Conservation (phyloP, 2,888 invertebrate species). For the Drosophila pseudotalamancana region DNA sequence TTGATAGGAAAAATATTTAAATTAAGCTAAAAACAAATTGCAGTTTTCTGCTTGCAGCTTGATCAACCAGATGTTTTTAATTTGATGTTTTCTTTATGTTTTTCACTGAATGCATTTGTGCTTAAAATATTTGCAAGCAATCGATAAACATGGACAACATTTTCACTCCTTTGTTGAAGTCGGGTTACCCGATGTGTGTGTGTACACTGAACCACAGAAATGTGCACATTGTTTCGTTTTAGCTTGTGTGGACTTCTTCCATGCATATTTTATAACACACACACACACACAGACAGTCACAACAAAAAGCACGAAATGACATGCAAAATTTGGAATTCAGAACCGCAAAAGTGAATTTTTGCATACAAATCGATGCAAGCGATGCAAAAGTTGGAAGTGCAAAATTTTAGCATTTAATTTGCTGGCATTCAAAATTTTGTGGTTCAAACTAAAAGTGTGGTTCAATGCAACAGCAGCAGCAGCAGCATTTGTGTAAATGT, state of each 20-base stretch:
- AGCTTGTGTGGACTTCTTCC: slow-evolving; percentile 31
- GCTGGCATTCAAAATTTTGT: slow-evolving; percentile 30
- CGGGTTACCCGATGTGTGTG: slow-evolving; percentile 1
- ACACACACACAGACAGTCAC: slow-evolving; percentile 10
- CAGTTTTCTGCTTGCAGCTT: background rate
- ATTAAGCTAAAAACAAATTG: background rate
- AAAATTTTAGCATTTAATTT: slow-evolving; percentile 64
- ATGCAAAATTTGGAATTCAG: slow-evolving; percentile 55
- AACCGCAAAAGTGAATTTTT: slow-evolving; percentile 49
- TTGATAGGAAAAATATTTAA: too few relatives aligned
- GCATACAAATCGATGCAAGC: slow-evolving; percentile 48
- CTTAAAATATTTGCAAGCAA: background rate
- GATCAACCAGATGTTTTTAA: background rate
- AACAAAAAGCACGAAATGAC: slow-evolving; percentile 39
- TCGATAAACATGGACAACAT: background rate
- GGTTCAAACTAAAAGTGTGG: background rate
- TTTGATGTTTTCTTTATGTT: background rate
- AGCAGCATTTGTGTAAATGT: slow-evolving; percentile 1
- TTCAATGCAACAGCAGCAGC: too few relatives aligned
- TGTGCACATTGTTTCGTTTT: slow-evolving; percentile 25
- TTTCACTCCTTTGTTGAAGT: slow-evolving; percentile 3
- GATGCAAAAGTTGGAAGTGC: slow-evolving; percentile 40
- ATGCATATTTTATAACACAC: slow-evolving; percentile 52
- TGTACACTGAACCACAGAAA: slow-evolving; percentile 23
- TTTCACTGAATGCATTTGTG: background rate